Conservation (phyloP, 2,113 vertebrate species). For the Cololabis saira region DNA sequence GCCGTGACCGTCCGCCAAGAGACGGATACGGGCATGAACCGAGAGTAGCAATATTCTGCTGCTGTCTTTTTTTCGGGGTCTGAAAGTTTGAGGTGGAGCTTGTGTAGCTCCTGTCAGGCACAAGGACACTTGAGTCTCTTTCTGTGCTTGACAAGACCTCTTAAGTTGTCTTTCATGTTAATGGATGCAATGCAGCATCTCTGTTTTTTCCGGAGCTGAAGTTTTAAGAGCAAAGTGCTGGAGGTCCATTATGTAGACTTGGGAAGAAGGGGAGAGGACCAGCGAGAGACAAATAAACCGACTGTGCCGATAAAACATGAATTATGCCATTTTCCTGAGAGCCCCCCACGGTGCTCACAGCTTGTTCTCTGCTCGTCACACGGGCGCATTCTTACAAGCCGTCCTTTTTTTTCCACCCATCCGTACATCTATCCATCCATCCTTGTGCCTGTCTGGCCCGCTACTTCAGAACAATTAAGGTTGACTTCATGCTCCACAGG, state of each 20-base stretch:
- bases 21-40: neutral
- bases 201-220: constrained; percentile 21
- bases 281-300: constrained; percentile 40
- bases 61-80: neutral
- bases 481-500: constrained; percentile 64
- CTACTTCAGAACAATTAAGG: constrained; percentile 75
- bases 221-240: constrained; percentile 57
- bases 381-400: constrained; percentile 38
- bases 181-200: constrained; percentile 33
- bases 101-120: constrained; percentile 16
- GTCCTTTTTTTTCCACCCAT: constrained; percentile 3
- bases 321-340: constrained; percentile 66
- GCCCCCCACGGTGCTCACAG: constrained; percentile 41
- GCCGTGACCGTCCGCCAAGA: neutral
- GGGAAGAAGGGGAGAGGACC: neutral
- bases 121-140: constrained; percentile 21
- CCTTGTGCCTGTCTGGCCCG: constrained; percentile 23
- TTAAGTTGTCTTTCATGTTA: constrained; percentile 62
- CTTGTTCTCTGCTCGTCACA: constrained; percentile 59
- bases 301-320: constrained; percentile 69
- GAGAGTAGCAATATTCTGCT: constrained; percentile 14
- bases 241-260: constrained; percentile 3
- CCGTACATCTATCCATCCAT: constrained; percentile 44
- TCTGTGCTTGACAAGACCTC: constrained; percentile 45
- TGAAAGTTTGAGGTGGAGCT: constrained; percentile 15